A percentile compares a stretch with the other conserved stretches of the same genome.
phyloP scores from a whole-genome alignment of 2,888 invertebrate species.

The Hydroisotoma schaefferi region DNA sequence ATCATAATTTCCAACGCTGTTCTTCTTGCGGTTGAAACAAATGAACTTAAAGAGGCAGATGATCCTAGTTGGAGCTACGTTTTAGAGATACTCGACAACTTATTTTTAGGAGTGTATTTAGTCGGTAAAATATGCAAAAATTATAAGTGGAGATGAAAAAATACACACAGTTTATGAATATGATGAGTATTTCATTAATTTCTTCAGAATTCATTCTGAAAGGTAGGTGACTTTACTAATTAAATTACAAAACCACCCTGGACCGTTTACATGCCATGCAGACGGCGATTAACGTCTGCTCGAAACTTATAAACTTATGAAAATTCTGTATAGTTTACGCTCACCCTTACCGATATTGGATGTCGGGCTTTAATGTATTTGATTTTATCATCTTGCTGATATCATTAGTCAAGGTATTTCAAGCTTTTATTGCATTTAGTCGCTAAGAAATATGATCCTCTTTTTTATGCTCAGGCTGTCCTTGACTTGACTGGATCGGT shows the following conservation, averaged over 20 bases:
- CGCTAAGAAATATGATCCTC: slow-evolving; percentile 7
- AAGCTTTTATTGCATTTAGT: background rate
- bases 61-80: too few species aligned
- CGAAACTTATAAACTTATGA: background rate
- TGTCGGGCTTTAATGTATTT: slow-evolving; percentile 43
- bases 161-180: background rate
- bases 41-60: slow-evolving; percentile 5
- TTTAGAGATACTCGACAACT: slow-evolving; percentile 32
- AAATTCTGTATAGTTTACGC: slow-evolving; percentile 35
- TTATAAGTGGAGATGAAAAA: too few species aligned
- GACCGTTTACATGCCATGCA: background rate
- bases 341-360: slow-evolving; percentile 42
- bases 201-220: slow-evolving; percentile 22
- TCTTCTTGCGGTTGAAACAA: slow-evolving; percentile 39
- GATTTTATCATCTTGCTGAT: slow-evolving; percentile 41
- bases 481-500: slow-evolving; percentile 36
- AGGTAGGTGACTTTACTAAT: slow-evolving; percentile 18
- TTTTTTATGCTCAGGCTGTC: too few species aligned
- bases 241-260: too few species aligned
- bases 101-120: slow-evolving; percentile 23
- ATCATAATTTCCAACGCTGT: slow-evolving; percentile 40
- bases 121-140: slow-evolving; percentile 4
- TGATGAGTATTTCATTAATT: background rate
- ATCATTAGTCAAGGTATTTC: slow-evolving; percentile 35
- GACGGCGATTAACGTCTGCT: background rate